These are phyloP conservation scores for Sipha maydis DNA, from an alignment of 2,888 invertebrate genomes.

Conservation along the genomic window DNA sequence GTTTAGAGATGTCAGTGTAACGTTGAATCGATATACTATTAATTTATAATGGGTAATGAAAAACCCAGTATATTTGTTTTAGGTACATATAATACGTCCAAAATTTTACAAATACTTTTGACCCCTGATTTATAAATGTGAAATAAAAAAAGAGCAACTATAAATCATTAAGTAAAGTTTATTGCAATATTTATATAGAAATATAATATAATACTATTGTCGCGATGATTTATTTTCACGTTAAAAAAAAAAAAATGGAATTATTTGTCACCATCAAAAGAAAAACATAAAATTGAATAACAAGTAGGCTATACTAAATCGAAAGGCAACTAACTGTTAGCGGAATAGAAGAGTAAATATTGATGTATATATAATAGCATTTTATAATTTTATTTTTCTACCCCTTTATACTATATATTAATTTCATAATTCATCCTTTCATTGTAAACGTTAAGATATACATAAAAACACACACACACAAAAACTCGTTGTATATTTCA, in stretches of 20 bases:
- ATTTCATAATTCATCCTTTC: too few species aligned
- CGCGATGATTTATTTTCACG: too few species aligned
- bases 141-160: neutral
- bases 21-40: slow-evolving; percentile 20
- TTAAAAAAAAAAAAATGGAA: neutral
- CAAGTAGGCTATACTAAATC: neutral
- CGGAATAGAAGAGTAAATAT: neutral
- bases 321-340: neutral
- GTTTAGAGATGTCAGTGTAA: neutral
- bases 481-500: neutral
- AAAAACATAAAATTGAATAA: neutral
- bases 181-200: too few species aligned
- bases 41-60: slow-evolving; percentile 15
- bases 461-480: neutral
- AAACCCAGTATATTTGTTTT: neutral
- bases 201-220: too few species aligned
- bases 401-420: too few species aligned
- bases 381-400: too few species aligned
- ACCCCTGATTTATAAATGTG: slow-evolving; percentile 1
- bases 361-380: too few species aligned
- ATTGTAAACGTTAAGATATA: too few species aligned
- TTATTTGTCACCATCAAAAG: neutral
- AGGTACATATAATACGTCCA: neutral
- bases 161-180: too few species aligned
- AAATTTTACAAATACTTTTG: slow-evolving; percentile 17